Evolutionary conservation across 2,113 vertebrate species (phyloP), one percentile per base, ranked within the genome.

Genomic region (Ceyx margarethae): DNA sequence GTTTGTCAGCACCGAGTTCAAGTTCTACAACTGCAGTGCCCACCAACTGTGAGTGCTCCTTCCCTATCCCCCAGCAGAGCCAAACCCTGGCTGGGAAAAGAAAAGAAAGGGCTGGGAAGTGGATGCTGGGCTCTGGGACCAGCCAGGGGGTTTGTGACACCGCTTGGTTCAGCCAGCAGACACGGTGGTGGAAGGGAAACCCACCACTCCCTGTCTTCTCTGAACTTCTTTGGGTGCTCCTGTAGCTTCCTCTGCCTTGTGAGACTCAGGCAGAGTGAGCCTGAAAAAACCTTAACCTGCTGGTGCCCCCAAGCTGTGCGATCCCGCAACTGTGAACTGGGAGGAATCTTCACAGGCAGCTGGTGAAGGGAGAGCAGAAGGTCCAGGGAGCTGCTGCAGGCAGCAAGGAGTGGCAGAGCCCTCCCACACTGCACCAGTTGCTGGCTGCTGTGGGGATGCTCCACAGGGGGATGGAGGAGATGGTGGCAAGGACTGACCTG

Each of bases 21-120:
- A 98, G 95, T 99, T 99, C 97, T 99, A 99, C 98, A 99, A 99
- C 98, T 99, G 99, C 98, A 99, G 99, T 2, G 98, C 99, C 83
- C 99, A 99, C 97, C 99, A 99, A 81, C 97, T 99, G 99, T 99
- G 97, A 99, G 99, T 94, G 68, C 31, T 57, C 90, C 78, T 89
- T 92, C 77, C 69, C 23, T 0, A 0, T 4, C n/a, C 56, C 51
- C 2, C 0, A 2, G 31, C 15, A 2, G 21, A 37, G 82, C 60
- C 60, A 4, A 13, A 23, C 26, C 1, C 1, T 2, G 0, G 4
- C 77, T 51, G 8, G 1, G 9, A 22, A 6, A 58, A 22, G 51
- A 37, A 56, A 31, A 56, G 29, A 56, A 31, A 2, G 3, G 9
- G 43, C 10, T 57, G 66, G 67, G 57, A 23, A 6, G 0, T 20